Base-by-base conservation (phyloP, 1,140 invertebrate species). In the Laodelphax striatellus region DNA sequence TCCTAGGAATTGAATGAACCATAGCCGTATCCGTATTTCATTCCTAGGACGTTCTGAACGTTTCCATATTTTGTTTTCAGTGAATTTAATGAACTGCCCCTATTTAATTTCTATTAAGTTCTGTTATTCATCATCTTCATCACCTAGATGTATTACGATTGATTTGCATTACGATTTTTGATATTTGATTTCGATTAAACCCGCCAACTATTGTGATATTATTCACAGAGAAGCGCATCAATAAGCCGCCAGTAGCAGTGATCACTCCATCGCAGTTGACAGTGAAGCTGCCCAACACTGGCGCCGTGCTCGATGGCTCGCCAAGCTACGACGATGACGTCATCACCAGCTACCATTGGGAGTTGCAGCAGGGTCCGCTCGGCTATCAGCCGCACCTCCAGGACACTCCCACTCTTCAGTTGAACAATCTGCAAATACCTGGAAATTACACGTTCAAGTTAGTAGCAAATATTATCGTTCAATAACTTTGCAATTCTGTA, bases 371-470 rank as follows among this genome's bases (percentile, higher is more conserved):
- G 61, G 92, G 90, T 5, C 88, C 91, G 0, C 82, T 94, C 65
- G 87, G 88, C 43, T 94, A 92, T 73, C 84, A 91, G 67, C 84
- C 87, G 0, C 81, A 84, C 61, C 72, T 91, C 28, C 79, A 85
- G 44, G 85, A 90, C 62, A 85, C 84, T 1, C 85, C 88, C n/a
- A 92, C 91, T 2, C 74, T 94, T 19, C 86, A 90, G 65, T 71
- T 97, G 14, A 86, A 87, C 58, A 88, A 92, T 74, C 76, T 91
- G 3, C 82, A 79, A 43, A 82, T 86, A 53, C 87, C 92, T 6
- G 94, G 94, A 58, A 92, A 92, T 74, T 97, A 97, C 68, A 91
- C 86, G 0, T 94, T 97, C 70, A 92, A 91, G 81, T 83, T 67
- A 71, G 73, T 69, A 57, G 4, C 14, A 28, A 28, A 2, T 28